phyloP scores from a whole-genome alignment of 2,888 invertebrate genomes.

The Ellobium chinense region DNA sequence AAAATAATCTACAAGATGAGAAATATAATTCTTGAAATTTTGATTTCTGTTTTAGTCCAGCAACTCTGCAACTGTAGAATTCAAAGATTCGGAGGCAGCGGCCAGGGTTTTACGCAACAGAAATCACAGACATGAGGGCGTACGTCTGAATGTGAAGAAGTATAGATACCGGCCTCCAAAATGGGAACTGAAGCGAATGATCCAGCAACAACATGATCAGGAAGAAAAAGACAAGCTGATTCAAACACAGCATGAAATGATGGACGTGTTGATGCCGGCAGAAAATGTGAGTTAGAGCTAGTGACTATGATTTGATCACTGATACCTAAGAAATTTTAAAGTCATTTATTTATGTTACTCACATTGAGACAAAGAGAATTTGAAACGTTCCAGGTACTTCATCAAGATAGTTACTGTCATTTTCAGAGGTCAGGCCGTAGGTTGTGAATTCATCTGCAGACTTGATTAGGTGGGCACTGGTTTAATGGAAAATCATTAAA shows the following conservation, averaged over 20 bases:
- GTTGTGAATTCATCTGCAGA: too few relatives aligned
- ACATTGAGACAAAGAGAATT: neutral
- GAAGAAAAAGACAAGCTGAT: neutral
- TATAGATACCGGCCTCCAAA: slow-evolving; percentile 2
- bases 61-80: slow-evolving; percentile 53
- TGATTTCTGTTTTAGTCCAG: slow-evolving; percentile 35
- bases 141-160: slow-evolving; percentile 39
- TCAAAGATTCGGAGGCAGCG: slow-evolving; percentile 31
- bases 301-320: too few relatives aligned
- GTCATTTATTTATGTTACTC: neutral
- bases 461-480: too few relatives aligned
- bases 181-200: neutral
- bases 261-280: slow-evolving; percentile 10
- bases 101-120: slow-evolving; percentile 22
- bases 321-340: neutral
- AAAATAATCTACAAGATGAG: neutral
- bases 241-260: neutral
- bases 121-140: slow-evolving; percentile 33
- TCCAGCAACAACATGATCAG: slow-evolving; percentile 17
- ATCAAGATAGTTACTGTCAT: too few relatives aligned
- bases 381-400: neutral
- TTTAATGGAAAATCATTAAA: too few relatives aligned
- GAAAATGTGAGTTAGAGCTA: slow-evolving; percentile 16
- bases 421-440: too few relatives aligned
- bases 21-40: neutral